Evolutionary conservation across 2,113 vertebrate species (phyloP), one percentile per base, ranked within the genome.

Genomic region (Lethenteron reissneri): DNA sequence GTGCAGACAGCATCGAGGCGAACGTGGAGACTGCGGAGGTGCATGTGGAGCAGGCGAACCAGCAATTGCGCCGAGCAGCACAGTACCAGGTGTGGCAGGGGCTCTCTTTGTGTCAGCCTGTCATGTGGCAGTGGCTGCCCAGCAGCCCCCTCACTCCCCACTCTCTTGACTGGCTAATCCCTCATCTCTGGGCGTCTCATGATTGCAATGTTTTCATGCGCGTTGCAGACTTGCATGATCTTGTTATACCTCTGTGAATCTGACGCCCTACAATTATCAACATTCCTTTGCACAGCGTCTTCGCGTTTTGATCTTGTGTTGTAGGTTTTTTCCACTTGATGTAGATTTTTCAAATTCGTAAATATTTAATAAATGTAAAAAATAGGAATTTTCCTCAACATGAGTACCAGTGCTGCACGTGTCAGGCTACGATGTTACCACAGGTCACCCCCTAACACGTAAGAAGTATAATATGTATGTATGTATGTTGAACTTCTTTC

Each of bases 1-100:
- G 57, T 73, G n/a, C 77, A 99, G 94, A 99, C 75, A 99, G 92
- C 78, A 99, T 99, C 83, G 94, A 99, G 78, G 92, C 94, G 78
- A 95, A 99, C 0, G 90, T 99, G 74, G 92, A 97, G 79, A 90
- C 8, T 19, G 80, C 90, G 11, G 90, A 97, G 0, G 79, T 85
- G 13, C 79, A 85, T 0, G 88, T 99, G 72, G 87, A 95, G 70
- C 85, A 80, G 70, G 94, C 83, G 73, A 87, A 84, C 59, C 88
- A 95, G 76, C 90, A 99, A 75, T 83, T 99, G 19, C 72, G 84
- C 11, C 87, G 83, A 70, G 94, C 94, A 2, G 80, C 88, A 1
- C 78, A 83, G 7, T 87, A 92, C 73, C 92, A 99, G 91, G 94
- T 99, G 86, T 81, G 12, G 64, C 64, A 68, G 64, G 64, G n/a